Evolutionary conservation across 1,140 invertebrate species (phyloP), one percentile per base, ranked within the genome.

Genomic region (Dreissena polymorpha): DNA sequence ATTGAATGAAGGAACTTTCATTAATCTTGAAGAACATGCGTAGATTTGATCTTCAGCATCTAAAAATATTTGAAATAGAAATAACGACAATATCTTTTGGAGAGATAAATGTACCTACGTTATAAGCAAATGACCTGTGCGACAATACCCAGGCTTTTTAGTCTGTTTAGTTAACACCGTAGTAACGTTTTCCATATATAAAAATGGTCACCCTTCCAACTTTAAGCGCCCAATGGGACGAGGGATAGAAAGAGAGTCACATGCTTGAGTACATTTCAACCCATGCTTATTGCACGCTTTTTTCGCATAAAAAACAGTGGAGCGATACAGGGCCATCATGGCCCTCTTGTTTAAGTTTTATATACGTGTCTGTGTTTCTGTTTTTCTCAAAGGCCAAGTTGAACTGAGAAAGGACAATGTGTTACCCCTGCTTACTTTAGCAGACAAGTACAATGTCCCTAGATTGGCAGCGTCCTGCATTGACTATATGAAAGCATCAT

Each of bases 361-460:
- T 60, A 60, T 60, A n/a, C 12, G 6, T 23, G 6, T 60, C 3
- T 60, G 57, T 60, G 16, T 60, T 2, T 23, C 21, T 60, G 57
- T 60, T 60, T 60, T 60, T 60, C 16, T 60, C 21, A n/a, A 71
- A 53, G 73, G 79, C 25, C 95, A 97, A 92, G 96, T 98, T 86
- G 94, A 95, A 87, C 96, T 98, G 86, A 96, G 95, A 29, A 95
- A 97, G 88, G 94, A 94, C 50, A 96, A 96, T 73, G 97, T 98
- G n/a, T 94, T 98, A 91, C 96, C 97, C n/a, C 95, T 98, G 84
- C 93, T 98, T 50, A 96, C 96, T 8, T 92, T 99, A 57, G 97
- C 97, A 53, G 97, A 99, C 92, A 99, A 99, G 93, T 99, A 99
- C 92, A 97, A 98, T 94, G 96, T 98, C 10, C 96, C 96, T 94